Evolutionary conservation across 2,113 vertebrate species (phyloP).

Genomic region (Oenanthe melanoleuca): DNA sequence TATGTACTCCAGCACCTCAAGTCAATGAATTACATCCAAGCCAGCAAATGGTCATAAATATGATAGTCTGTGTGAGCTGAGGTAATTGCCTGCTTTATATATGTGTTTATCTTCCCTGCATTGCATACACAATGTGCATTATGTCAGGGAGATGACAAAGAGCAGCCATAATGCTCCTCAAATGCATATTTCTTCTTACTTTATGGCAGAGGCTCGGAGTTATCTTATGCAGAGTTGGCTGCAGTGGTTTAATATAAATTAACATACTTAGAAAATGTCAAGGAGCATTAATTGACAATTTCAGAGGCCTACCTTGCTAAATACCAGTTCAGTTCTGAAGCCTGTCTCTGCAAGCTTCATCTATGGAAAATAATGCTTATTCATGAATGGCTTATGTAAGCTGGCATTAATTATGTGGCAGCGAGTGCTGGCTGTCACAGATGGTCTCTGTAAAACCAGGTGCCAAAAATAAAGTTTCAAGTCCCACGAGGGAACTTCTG

Average conservation of each 20-base stretch:
- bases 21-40: constrained; percentile 19
- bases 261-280: constrained; percentile 48
- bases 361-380: constrained; percentile 45
- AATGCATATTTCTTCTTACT: neutral
- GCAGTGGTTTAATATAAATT: constrained; percentile 21
- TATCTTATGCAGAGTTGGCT: constrained; percentile 22
- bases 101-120: constrained; percentile 41
- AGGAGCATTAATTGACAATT: constrained; percentile 59
- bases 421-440: neutral
- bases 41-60: constrained; percentile 52
- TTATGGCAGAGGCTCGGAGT: neutral
- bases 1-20: constrained; percentile 14
- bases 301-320: constrained; percentile 13
- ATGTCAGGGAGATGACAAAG: constrained; percentile 35
- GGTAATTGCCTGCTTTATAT: constrained; percentile 56
- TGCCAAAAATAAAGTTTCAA: constrained; percentile 16
- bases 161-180: constrained; percentile 10
- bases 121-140: constrained; percentile 24
- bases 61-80: neutral
- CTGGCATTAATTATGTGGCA: neutral
- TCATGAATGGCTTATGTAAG: constrained; percentile 30
- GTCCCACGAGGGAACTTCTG: neutral
- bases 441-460: neutral
- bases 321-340: neutral
- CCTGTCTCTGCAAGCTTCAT: constrained; percentile 7